These are phyloP conservation scores for Spheniscus humboldti DNA, from an alignment of 2,797 vertebrate species.

Conservation along the genomic window DNA sequence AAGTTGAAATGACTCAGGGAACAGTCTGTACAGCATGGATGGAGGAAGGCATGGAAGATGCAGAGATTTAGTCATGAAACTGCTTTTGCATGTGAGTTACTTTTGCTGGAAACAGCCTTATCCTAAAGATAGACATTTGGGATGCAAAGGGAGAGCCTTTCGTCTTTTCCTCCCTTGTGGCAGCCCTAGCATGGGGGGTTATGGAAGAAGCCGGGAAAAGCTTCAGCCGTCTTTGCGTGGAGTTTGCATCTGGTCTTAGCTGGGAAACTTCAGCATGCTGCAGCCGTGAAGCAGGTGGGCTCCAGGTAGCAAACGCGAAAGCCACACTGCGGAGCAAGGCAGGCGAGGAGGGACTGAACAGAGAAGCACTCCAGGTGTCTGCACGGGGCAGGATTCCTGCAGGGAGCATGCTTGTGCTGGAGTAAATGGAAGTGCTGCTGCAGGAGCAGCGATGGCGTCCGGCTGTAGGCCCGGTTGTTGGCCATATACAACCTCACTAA, in stretches of 20 bases:
- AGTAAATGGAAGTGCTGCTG: not conserved
- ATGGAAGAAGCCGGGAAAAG: not conserved
- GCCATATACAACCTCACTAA: accelerated
- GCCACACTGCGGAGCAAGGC: not conserved
- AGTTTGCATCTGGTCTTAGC: not conserved
- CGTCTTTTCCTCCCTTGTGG: not conserved
- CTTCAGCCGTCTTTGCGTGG: accelerated
- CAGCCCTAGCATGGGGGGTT: not conserved
- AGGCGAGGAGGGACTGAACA: not conserved
- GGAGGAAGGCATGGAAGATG: not conserved
- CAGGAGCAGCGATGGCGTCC: not conserved
- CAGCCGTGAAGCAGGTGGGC: not conserved
- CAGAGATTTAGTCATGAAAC: not conserved
- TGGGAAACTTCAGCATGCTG: not conserved
- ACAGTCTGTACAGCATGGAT: not conserved
- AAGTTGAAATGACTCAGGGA: conserved; percentile 20
- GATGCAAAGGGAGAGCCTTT: not conserved
- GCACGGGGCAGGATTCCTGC: not conserved
- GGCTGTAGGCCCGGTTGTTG: not conserved
- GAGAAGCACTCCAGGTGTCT: not conserved
- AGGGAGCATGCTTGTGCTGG: not conserved
- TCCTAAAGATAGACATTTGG: not conserved
- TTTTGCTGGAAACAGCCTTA: not conserved
- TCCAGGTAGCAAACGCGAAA: not conserved
- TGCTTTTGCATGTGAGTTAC: not conserved